phyloP scores from a whole-genome alignment of 92 coral and sea anemone species.

The Phenganax stokvisi region DNA sequence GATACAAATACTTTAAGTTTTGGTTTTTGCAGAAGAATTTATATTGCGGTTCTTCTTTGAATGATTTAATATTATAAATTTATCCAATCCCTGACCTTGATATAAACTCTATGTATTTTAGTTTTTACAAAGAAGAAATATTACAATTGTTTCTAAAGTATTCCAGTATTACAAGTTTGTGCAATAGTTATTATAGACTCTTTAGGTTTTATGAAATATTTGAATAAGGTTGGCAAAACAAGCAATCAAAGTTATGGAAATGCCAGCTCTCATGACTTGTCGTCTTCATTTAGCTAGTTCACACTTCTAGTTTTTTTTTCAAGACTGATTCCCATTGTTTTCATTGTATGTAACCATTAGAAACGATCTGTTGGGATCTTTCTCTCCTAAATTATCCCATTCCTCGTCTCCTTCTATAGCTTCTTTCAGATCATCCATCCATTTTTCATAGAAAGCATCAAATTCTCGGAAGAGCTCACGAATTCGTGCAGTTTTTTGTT shows the following conservation, averaged over 20 bases:
- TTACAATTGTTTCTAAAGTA: no score
- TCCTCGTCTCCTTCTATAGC: conserved; percentile 17
- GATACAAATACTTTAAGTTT: no score
- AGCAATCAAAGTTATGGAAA: not conserved
- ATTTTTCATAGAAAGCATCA: conserved; percentile 82
- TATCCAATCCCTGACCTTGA: no score
- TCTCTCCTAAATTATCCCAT: not conserved
- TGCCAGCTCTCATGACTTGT: not conserved
- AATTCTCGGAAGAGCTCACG: conserved; percentile 81
- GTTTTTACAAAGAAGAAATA: no score
- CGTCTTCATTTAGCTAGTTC: not conserved
- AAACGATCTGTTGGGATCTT: not conserved
- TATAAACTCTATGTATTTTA: no score
- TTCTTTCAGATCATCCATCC: conserved; percentile 72
- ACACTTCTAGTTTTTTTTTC: not conserved
- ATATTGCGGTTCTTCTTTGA: no score
- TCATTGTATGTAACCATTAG: conserved; percentile 23
- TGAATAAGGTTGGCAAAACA: no score
- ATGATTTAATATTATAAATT: no score
- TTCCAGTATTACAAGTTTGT: no score
- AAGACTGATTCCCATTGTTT: not conserved
- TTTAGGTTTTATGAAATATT: no score
- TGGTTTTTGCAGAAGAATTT: no score
- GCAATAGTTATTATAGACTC: no score
- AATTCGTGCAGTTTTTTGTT: conserved; percentile 62